phyloP scores from a whole-genome alignment of 2,113 vertebrate species.

The Plectropomus leopardus region DNA sequence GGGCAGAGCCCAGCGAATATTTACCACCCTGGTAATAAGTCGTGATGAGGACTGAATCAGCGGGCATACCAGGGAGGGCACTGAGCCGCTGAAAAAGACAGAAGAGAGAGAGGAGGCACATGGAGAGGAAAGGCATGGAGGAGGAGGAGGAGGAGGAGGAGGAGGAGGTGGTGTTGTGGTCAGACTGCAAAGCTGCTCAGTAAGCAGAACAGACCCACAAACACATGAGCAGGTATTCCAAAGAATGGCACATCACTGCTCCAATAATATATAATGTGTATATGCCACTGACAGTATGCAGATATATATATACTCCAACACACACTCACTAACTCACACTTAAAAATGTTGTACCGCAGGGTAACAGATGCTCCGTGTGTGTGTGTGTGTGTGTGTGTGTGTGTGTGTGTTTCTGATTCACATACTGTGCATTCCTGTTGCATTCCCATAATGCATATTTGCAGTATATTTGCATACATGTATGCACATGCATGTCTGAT shows the following conservation, averaged over 20 bases:
- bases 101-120: not conserved
- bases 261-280: conserved; percentile 6
- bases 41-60: conserved; percentile 49
- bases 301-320: not conserved
- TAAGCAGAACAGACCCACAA: conserved; percentile 30
- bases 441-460: conserved; percentile 16
- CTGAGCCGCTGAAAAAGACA: not conserved
- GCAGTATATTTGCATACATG: conserved; percentile 20
- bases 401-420: not conserved
- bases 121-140: not conserved
- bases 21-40: conserved; percentile 68
- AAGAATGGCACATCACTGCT: not conserved
- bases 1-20: conserved; percentile 54
- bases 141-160: not conserved
- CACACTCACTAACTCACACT: not conserved
- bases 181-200: conserved; percentile 3
- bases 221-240: not conserved
- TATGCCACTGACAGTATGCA: not conserved
- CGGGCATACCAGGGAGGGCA: conserved; percentile 26
- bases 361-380: not conserved
- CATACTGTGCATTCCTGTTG: conserved; percentile 5
- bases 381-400: not conserved
- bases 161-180: not conserved
- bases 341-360: not conserved
- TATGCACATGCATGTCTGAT: conserved; percentile 9